Percentiles rank a stretch among this genome's conserved stretches.
Conservation (phyloP, 2,113 vertebrate genomes). For the Sigmodon hispidus region DNA sequence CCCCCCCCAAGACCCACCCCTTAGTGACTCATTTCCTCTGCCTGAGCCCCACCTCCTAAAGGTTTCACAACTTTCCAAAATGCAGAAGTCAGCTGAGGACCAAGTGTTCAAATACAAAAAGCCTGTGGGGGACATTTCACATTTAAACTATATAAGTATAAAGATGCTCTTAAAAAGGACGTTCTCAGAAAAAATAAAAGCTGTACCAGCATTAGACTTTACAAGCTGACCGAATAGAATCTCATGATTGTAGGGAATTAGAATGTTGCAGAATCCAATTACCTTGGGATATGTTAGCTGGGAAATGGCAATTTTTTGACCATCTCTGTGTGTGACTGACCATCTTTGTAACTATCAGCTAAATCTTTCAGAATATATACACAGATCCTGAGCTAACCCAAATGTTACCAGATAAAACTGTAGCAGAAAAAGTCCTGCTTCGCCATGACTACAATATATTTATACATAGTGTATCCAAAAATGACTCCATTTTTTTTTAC, state of each 20-base stretch:
- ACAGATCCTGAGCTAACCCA: neutral
- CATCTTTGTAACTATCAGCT: neutral
- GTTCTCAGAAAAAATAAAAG: neutral
- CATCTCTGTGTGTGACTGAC: neutral
- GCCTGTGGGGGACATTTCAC: neutral
- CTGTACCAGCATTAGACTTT: neutral
- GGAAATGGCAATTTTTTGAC: neutral
- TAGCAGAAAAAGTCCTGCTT: neutral
- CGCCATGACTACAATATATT: neutral
- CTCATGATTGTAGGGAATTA: neutral
- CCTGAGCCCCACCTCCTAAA: neutral
- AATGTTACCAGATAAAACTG: no score
- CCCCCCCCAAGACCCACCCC: neutral
- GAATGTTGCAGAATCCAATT: neutral
- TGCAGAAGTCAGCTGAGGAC: neutral
- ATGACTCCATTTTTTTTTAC: neutral
- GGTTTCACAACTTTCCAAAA: neutral
- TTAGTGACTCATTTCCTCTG: neutral
- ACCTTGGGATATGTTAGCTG: neutral
- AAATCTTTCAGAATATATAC: neutral
- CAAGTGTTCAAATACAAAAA: neutral
- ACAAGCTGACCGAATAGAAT: neutral
- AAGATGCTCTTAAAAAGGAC: neutral
- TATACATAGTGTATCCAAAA: neutral
- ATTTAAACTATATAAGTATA: neutral